Evolutionary conservation across 2,113 vertebrate species (phyloP).

Genomic region (Upupa epops): DNA sequence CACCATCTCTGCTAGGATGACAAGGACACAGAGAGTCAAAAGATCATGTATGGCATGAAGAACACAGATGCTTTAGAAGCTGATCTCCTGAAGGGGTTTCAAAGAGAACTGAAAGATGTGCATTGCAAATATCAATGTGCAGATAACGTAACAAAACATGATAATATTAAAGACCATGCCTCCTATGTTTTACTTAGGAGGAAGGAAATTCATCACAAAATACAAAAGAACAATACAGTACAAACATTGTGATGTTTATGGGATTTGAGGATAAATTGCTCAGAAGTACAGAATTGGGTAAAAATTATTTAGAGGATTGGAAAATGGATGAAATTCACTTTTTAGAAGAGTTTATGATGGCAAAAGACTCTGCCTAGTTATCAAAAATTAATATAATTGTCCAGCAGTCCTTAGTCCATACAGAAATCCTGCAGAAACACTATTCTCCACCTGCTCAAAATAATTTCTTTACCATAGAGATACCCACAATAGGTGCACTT

Average conservation of each 20-base stretch:
- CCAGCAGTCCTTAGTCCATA: neutral
- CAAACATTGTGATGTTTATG: neutral
- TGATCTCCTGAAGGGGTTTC: neutral
- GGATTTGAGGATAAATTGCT: neutral
- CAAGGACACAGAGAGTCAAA: neutral
- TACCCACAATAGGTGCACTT: neutral
- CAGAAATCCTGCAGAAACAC: neutral
- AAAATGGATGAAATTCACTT: neutral
- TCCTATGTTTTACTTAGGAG: neutral
- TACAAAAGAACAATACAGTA: neutral
- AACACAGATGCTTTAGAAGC: neutral
- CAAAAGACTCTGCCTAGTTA: neutral
- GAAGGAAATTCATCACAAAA: neutral
- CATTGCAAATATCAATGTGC: neutral
- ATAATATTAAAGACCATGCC: neutral
- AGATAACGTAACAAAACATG: neutral
- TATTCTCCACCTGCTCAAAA: neutral
- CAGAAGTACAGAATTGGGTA: neutral
- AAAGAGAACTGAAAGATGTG: neutral
- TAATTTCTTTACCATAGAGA: neutral
- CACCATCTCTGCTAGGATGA: neutral
- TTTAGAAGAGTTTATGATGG: neutral
- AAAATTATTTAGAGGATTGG: neutral
- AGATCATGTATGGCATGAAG: neutral
- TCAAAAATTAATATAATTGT: neutral